phyloP scores from a whole-genome alignment of 2,797 vertebrate genomes.

The Decapterus maruadsi region DNA sequence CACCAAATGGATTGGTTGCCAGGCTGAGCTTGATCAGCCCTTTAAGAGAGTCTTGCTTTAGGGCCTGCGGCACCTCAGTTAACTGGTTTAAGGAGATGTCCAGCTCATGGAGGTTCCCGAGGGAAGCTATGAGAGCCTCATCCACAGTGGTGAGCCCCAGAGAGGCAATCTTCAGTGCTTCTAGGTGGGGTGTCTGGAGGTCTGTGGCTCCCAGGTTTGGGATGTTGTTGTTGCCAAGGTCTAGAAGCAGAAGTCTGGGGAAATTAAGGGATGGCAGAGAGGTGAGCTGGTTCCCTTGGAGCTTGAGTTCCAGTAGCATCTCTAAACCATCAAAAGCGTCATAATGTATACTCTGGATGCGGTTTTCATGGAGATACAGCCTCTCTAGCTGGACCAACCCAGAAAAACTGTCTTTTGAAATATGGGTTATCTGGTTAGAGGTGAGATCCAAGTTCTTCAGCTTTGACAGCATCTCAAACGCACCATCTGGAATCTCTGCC shows the following conservation, averaged over 20 bases:
- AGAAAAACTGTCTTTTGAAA: conserved; percentile 92
- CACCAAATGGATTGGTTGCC: conserved; percentile 89
- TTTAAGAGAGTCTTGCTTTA: conserved; percentile 84
- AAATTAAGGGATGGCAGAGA: conserved; percentile 86
- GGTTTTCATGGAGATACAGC: conserved; percentile 93
- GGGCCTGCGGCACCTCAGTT: conserved; percentile 80
- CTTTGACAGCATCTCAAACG: conserved; percentile 89
- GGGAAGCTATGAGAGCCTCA: conserved; percentile 86
- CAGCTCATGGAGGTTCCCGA: conserved; percentile 93
- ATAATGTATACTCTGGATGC: conserved; percentile 90
- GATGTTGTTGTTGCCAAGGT: conserved; percentile 92
- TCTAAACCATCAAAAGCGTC: conserved; percentile 91
- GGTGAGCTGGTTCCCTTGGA: conserved; percentile 91
- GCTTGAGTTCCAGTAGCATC: conserved; percentile 93
- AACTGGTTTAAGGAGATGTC: conserved; percentile 94
- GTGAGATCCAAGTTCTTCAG: conserved; percentile 95
- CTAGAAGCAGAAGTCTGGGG: conserved; percentile 91
- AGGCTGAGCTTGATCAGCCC: conserved; percentile 91
- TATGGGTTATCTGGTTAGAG: conserved; percentile 90
- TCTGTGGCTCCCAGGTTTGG: conserved; percentile 78
- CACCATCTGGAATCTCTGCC: conserved; percentile 87
- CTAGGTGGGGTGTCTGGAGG: conserved; percentile 88
- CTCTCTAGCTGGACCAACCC: conserved; percentile 92
- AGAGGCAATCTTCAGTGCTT: conserved; percentile 90
- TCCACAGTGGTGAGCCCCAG: conserved; percentile 88